These are phyloP conservation scores for Ammodytes dubius DNA, from an alignment of 2,113 vertebrate genomes.

Conservation along the genomic window DNA sequence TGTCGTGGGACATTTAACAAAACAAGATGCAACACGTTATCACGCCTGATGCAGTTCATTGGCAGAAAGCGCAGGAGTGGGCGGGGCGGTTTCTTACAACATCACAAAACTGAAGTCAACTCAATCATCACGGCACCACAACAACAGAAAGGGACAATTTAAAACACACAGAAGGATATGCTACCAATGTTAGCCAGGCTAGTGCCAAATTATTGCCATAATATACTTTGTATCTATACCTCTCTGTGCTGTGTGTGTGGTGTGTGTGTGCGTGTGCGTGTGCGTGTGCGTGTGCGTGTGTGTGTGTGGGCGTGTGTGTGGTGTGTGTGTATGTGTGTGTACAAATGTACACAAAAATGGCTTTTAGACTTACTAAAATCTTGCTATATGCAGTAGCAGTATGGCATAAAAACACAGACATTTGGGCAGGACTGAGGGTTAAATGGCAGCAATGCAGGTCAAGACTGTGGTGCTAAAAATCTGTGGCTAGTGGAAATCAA, in stretches of 20 bases:
- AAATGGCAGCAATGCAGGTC: conserved; percentile 25
- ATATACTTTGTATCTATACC: conserved; percentile 63
- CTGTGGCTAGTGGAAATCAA: not conserved
- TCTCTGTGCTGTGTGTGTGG: not conserved
- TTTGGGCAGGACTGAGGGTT: conserved; percentile 25
- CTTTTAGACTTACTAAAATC: conserved; percentile 51
- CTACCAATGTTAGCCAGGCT: conserved; percentile 59
- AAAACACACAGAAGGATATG: conserved; percentile 40
- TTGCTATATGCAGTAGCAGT: conserved; percentile 20
- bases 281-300: conserved; percentile 18
- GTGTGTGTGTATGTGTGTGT: not conserved
- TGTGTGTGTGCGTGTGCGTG: not conserved
- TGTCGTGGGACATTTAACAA: conserved; percentile 13
- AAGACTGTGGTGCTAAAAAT: conserved; percentile 2
- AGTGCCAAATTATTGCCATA: conserved; percentile 77
- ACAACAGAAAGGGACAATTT: conserved; percentile 29
- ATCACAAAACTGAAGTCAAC: conserved; percentile 46
- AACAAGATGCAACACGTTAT: conserved; percentile 8
- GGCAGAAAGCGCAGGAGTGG: conserved; percentile 48
- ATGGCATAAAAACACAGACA: conserved; percentile 30
- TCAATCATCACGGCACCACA: conserved; percentile 44
- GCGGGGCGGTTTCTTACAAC: conserved; percentile 19
- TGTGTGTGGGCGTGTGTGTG: not conserved
- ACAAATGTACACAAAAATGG: conserved; percentile 50
- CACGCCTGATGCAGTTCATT: conserved; percentile 23